Conservation (phyloP, 2,888 invertebrate genomes). For the Oligia strigilis region DNA sequence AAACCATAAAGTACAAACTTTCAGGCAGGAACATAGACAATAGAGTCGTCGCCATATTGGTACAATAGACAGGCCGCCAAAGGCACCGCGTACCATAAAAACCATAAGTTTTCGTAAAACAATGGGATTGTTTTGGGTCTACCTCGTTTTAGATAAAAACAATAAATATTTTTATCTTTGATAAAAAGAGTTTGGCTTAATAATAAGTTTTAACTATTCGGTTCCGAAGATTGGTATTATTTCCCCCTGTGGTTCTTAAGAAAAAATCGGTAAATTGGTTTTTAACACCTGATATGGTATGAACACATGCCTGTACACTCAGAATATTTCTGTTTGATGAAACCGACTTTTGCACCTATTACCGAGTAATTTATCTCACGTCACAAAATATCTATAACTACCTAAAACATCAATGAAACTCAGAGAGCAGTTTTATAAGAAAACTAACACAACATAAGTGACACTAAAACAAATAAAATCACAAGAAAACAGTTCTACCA, state of each 20-base stretch:
- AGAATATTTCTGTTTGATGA: neutral
- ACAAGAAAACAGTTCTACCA: neutral
- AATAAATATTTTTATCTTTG: constrained; percentile 51
- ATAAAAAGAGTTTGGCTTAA: constrained; percentile 49
- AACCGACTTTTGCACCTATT: neutral
- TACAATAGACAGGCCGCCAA: constrained; percentile 71
- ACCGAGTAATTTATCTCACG: neutral
- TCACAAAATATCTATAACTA: neutral
- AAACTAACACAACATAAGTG: neutral
- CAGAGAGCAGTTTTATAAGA: neutral
- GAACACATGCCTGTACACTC: neutral
- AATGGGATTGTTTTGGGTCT: constrained; percentile 61
- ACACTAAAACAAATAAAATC: constrained; percentile 28
- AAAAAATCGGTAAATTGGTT: constrained; percentile 2
- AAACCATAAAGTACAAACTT: constrained; percentile 62
- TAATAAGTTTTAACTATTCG: constrained; percentile 42
- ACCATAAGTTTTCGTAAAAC: constrained; percentile 62
- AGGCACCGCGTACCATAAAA: constrained; percentile 70
- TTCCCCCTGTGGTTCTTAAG: constrained; percentile 21
- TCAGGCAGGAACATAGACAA: constrained; percentile 58
- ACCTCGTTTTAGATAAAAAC: constrained; percentile 59
- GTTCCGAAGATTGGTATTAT: neutral
- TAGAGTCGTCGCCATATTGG: constrained; percentile 52
- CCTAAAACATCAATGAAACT: neutral
- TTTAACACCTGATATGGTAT: constrained; percentile 17